Evolutionary conservation across 2,888 invertebrate species (phyloP), one percentile per base, ranked within the genome.

Genomic region (Cryptophagus acutangulus): DNA sequence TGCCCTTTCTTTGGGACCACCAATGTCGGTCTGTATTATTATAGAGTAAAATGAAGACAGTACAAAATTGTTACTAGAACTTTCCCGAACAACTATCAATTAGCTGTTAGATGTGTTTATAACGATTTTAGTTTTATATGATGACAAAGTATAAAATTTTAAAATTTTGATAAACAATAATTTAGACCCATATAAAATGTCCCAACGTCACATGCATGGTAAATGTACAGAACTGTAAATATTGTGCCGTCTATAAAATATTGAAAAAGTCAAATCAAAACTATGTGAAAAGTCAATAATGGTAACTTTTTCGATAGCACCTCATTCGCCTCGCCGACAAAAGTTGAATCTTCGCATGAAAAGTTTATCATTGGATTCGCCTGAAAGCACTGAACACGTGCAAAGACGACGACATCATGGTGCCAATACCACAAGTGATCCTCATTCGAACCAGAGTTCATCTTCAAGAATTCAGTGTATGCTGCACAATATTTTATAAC

Each of bases 311-410:
- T 30, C 33, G 18, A 34, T 46, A 92, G 92, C 92, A 69, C 93
- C 92, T 59, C 93, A 94, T 74, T 94, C 93, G 71, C 94, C 94
- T 64, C 83, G 93, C 67, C 84, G 92, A 49, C 92, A 93, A 78
- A 90, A 93, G 76, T 78, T 95, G 74, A 93, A 94, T 76, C 82
- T 94, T 71, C 83, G 94, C 69, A 95, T 95, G 95, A 95, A 96
- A 81, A 93, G 93, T 69, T 81, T 95, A 61, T 95, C 94, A 48
- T 75, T 95, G 80, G 95, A 95, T 71, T 93, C 93, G 18, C 94
- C 94, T 49, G 95, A 95, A 71, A 89, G 89, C 59, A 84, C 88
- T 46, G 90, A 91, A 68, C 84, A 84, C 64, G 81, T 78, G 25
- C 82, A 84, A 61, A 75, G 89, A 59, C 78, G 89, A 30, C 79